Evolutionary conservation across 2,888 invertebrate genomes (phyloP), one percentile per base, ranked within the genome.

Genomic region (Mythimna ferrago): DNA sequence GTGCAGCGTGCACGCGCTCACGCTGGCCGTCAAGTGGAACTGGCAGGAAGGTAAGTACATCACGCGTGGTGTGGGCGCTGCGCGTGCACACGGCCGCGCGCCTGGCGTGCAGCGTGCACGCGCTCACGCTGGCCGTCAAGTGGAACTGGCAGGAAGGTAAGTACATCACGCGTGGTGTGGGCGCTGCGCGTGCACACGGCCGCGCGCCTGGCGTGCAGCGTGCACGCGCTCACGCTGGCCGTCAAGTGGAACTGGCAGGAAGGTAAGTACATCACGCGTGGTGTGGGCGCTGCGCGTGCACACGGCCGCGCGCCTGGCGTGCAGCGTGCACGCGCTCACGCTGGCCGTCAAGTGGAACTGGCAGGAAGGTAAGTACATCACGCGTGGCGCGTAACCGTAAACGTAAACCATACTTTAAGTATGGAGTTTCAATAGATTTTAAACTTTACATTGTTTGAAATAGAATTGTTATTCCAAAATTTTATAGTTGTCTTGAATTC

Each of bases 131-230:
- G 19, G 51, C 78, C 57, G 87, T 84, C 73, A 83, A 85, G 35
- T 94, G 94, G 94, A 90, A 88, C 68, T 78, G 82, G 35, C 66
- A 73, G 7, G 81, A 80, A 38, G 83, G 85, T 57, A 32, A 32
- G 32, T 44, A 44, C 54, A 32, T 74, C 83, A 69, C 94, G 95
- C 67, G 91, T 87, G 68, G 73, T 93, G 76, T 90, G 90, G 83
- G 93, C 93, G 66, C 81, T 93, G 86, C 93, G 92, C n/a, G 94
- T 90, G 71, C 91, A 78, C 82, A 76, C 90, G 3, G 93, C 94
- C 2, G 82, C 81, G 48, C 82, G 81, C 1, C 87, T 88, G 26
- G 41, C 66, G 21, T 85, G 89, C 66, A 38, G 86, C 66, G 86
- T 87, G 72, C 83, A 88, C 70, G 41, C 73, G 35, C 90, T 92